Percentiles rank a stretch among this genome's conserved stretches.
Evolutionary conservation across 2,113 vertebrate genomes (phyloP).

Genomic region (Irena cyanogastra): DNA sequence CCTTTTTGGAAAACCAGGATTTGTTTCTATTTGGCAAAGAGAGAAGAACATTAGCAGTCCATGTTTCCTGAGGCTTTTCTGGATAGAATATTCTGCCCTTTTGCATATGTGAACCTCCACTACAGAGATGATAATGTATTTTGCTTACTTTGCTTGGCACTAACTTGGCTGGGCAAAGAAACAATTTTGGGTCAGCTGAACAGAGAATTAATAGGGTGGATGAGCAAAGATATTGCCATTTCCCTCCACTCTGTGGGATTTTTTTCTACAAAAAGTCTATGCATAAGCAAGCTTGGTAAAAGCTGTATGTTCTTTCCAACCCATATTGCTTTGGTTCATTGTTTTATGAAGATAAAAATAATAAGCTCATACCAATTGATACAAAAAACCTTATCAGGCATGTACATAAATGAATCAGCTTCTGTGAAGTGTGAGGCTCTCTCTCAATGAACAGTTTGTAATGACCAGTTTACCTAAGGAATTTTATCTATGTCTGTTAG

Average conservation of each 20-base stretch:
- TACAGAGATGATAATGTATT: background rate
- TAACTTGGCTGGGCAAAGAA: background rate
- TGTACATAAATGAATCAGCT: background rate
- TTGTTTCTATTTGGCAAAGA: background rate
- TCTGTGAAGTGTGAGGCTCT: background rate
- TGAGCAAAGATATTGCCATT: background rate
- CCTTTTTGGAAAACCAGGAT: background rate
- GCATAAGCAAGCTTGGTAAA: background rate
- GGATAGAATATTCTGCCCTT: background rate
- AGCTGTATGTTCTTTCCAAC: background rate
- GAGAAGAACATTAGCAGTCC: background rate
- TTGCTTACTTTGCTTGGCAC: background rate
- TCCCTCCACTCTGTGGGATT: background rate
- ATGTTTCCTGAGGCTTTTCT: background rate
- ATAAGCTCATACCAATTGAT: background rate
- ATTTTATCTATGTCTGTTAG: background rate
- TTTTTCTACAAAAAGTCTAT: background rate
- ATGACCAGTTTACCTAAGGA: background rate
- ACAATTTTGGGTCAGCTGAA: background rate
- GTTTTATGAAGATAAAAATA: background rate
- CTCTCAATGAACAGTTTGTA: background rate
- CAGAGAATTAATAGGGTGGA: background rate
- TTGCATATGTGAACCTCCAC: background rate
- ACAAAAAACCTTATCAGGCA: background rate
- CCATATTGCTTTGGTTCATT: background rate